Conservation (phyloP, 2,113 vertebrate genomes). For the Rhadina sibilatrix region DNA sequence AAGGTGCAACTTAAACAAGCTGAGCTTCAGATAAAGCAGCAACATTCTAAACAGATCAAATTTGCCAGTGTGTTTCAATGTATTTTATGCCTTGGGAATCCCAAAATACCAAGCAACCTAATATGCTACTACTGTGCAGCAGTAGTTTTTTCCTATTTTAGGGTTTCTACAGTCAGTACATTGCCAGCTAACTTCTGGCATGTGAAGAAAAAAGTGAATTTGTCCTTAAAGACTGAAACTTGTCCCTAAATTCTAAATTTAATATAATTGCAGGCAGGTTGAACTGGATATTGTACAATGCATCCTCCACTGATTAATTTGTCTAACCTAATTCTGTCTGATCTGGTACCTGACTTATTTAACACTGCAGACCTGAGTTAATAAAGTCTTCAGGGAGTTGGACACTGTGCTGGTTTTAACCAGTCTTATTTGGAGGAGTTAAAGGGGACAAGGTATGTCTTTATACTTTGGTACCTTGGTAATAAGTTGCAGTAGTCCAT, state of each 20-base stretch:
- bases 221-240: not conserved
- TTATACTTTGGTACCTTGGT: constrained; percentile 40
- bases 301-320: constrained; percentile 70
- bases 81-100: not conserved
- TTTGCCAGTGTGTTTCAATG: not conserved
- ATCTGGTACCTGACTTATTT: constrained; percentile 44
- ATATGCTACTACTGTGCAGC: not conserved
- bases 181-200: not conserved
- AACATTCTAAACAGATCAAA: not conserved
- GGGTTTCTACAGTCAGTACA: not conserved
- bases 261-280: not conserved
- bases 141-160: not conserved
- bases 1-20: not conserved
- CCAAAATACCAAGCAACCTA: not conserved
- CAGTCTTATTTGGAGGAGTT: constrained; percentile 48
- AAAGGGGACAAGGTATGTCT: constrained; percentile 25
- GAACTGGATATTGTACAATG: constrained; percentile 17
- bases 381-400: constrained; percentile 52
- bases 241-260: not conserved
- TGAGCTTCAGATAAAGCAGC: not conserved
- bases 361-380: constrained; percentile 49
- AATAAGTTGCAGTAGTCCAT: constrained; percentile 22
- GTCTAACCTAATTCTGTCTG: constrained; percentile 52
- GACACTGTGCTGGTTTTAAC: constrained; percentile 44
- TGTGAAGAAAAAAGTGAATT: not conserved